Evolutionary conservation across 2,888 invertebrate species (phyloP), one percentile per base, ranked within the genome.

Genomic region (Athripsodes cinereus): DNA sequence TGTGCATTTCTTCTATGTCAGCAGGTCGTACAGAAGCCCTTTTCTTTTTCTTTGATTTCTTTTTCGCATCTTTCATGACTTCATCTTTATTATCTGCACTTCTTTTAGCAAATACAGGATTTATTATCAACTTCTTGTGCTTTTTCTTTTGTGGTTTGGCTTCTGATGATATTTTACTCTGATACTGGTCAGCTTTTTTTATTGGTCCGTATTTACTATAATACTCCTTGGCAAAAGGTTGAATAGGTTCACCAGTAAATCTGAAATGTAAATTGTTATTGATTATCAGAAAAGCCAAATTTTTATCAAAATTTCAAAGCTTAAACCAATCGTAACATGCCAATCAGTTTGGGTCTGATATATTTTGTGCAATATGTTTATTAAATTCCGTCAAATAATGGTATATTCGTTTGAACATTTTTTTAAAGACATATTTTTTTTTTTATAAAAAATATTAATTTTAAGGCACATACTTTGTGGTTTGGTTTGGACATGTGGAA

Each of bases 71-170:
- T n/a, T 35, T 26, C 20, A 48, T 53, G 10, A 22, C 20, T 5
- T 52, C 49, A 18, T 11, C 16, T 11, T 26, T 58, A 52, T 71
- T 58, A 52, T 72, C 69, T 10, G 71, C 69, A 68, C 79, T 79
- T 54, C 79, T 78, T 66, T 78, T 79, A 52, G 76, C 78, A 64
- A 79, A 74, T 40, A 77, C 77, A 49, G 79, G 79, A 68, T 78
- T 79, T 63, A 78, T 72, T 61, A 71, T 69, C 68, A 75, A 75
- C 67, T 53, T 61, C n/a, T 52, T 54, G 16, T 46, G 20, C 13
- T 47, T 47, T 13, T 2, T 35, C 35, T 21, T 21, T 35, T 16
- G n/a, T 21, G 21, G 21, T 16, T 44, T 22, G n/a, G 20, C 46
- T 54, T 40, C 47, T 44, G 18, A 49, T 54, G 8, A 22, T 57